phyloP scores from a whole-genome alignment of 2,888 invertebrate species.

The Neoaliturus tenellus region DNA sequence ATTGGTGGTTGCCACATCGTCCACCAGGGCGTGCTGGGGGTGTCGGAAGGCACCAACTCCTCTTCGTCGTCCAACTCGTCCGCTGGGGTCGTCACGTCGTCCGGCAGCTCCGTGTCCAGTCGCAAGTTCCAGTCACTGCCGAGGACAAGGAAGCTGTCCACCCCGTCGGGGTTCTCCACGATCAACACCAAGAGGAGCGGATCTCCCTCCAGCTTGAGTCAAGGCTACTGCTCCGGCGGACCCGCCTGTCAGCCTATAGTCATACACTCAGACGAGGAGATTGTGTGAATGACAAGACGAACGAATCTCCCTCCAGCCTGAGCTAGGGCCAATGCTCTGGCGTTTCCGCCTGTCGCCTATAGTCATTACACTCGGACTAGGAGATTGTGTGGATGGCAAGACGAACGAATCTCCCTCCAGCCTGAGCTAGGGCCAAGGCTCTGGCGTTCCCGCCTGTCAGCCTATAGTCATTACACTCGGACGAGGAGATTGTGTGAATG shows the following conservation, averaged over 20 bases:
- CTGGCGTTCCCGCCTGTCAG: no score
- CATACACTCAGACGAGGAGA: conserved; percentile 65
- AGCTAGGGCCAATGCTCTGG: no score
- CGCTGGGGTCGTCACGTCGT: conserved; percentile 53
- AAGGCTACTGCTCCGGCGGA: conserved; percentile 62
- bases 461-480: no score
- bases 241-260: conserved; percentile 63
- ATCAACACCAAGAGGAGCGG: conserved; percentile 57
- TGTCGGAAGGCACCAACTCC: conserved; percentile 67
- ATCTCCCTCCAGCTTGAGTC: conserved; percentile 57
- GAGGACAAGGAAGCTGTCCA: conserved; percentile 19
- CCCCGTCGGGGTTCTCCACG: conserved; percentile 39
- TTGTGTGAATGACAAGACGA: conserved; percentile 59
- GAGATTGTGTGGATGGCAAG: no score
- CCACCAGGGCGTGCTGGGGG: conserved; percentile 72
- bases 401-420: no score
- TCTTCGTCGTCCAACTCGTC: conserved; percentile 63
- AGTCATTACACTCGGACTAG: no score
- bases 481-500: no score
- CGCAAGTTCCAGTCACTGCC: conserved; percentile 55
- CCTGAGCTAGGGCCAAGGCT: no score
- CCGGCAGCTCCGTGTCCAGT: conserved; percentile 51
- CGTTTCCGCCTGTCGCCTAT: no score
- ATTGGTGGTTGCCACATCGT: conserved; percentile 69
- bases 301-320: no score